A percentile compares a stretch with the other conserved stretches of the same genome.
These are phyloP conservation scores for Ips typographus DNA, from an alignment of 1,140 invertebrate species.

Conservation along the genomic window DNA sequence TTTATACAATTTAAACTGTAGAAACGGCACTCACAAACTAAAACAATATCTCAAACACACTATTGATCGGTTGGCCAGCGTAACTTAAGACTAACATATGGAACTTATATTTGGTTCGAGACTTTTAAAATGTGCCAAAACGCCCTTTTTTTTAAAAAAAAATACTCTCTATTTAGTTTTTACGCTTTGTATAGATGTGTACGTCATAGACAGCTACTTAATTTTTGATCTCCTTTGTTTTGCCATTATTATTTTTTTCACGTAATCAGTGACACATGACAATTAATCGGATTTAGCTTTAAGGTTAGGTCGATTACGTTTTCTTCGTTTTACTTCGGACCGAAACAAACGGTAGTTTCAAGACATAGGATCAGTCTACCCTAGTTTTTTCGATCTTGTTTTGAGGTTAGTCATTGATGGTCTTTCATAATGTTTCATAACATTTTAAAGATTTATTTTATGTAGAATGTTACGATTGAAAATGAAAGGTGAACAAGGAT, in stretches of 20 bases:
- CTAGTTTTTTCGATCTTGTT: too few relatives aligned
- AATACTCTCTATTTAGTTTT: slow-evolving; percentile 30
- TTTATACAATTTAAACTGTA: too few relatives aligned
- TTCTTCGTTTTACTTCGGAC: background rate
- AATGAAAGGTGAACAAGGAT: too few relatives aligned
- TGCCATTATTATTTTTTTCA: slow-evolving; percentile 25
- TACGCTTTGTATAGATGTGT: background rate
- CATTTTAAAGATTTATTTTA: too few relatives aligned
- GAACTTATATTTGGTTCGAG: slow-evolving; percentile 36
- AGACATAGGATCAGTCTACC: background rate
- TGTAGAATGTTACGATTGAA: too few relatives aligned
- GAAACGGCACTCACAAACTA: too few relatives aligned
- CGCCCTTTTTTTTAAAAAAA: background rate
- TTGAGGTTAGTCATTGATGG: too few relatives aligned
- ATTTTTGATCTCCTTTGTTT: slow-evolving; percentile 33
- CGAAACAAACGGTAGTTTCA: background rate
- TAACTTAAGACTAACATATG: background rate
- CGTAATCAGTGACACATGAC: slow-evolving; percentile 9
- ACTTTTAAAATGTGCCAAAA: slow-evolving; percentile 40
- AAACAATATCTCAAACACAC: too few relatives aligned
- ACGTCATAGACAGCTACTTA: slow-evolving; percentile 29
- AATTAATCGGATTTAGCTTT: slow-evolving; percentile 13
- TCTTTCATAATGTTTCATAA: too few relatives aligned
- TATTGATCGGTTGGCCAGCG: too few relatives aligned
- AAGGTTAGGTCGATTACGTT: slow-evolving; percentile 4